Evolutionary conservation across 2,113 vertebrate species (phyloP).

Genomic region (Gadus macrocephalus): DNA sequence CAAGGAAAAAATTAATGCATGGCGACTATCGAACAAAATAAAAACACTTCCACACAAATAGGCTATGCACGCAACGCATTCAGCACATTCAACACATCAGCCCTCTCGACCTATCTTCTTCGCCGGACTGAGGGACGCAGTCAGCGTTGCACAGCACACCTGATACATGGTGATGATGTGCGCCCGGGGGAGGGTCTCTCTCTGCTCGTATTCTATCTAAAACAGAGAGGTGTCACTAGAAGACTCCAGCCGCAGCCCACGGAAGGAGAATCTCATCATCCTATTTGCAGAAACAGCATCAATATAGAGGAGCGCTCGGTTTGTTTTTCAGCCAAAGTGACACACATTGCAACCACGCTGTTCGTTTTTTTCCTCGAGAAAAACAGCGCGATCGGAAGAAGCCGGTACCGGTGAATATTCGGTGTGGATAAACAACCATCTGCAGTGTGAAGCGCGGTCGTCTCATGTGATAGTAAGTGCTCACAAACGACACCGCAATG

Average conservation of each 20-base stretch:
- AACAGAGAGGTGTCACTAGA: conserved; percentile 46
- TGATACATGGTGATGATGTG: conserved; percentile 42
- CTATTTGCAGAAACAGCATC: conserved; percentile 32
- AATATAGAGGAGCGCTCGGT: background rate
- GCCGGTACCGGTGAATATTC: conserved; percentile 7
- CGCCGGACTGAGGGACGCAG: conserved; percentile 60
- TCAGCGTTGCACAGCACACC: conserved; percentile 48
- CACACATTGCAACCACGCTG: too few relatives aligned
- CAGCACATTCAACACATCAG: too few relatives aligned
- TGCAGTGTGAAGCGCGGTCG: conserved; percentile 45
- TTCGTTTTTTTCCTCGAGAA: background rate
- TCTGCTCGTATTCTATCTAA: background rate
- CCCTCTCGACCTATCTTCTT: conserved; percentile 20
- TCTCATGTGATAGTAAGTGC: conserved; percentile 52
- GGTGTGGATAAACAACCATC: conserved; percentile 9
- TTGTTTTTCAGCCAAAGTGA: too few relatives aligned
- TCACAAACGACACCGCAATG: background rate
- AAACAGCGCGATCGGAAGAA: background rate
- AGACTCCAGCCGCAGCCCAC: conserved; percentile 28
- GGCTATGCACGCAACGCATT: too few relatives aligned
- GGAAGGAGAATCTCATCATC: conserved; percentile 16
- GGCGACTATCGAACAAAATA: too few relatives aligned
- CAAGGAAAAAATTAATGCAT: too few relatives aligned
- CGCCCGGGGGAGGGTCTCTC: conserved; percentile 59
- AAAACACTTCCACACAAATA: too few relatives aligned